Evolutionary conservation across 2,888 invertebrate genomes (phyloP).

Genomic region (Allophyes oxyacanthae): DNA sequence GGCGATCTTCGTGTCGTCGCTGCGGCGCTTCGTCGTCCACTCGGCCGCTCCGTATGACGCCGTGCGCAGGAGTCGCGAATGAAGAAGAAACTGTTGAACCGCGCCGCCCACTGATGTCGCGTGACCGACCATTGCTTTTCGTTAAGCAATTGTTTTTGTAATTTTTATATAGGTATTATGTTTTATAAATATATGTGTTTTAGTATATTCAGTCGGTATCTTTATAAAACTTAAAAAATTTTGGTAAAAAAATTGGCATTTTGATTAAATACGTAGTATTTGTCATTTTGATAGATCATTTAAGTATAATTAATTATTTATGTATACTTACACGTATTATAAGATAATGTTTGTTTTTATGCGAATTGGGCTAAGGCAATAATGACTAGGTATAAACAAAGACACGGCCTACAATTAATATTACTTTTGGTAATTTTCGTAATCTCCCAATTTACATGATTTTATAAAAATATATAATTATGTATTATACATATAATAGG

Average conservation of each 20-base stretch:
- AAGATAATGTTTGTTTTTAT: conserved; percentile 21
- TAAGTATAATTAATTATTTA: conserved; percentile 15
- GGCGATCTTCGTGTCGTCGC: conserved; percentile 72
- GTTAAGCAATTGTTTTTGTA: conserved; percentile 80
- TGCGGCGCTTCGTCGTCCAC: conserved; percentile 79
- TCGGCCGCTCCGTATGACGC: conserved; percentile 76
- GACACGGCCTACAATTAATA: conserved; percentile 53
- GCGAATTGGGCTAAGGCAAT: conserved; percentile 22
- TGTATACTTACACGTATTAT: conserved; percentile 10
- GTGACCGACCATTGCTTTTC: conserved; percentile 80
- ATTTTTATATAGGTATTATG: conserved; percentile 36
- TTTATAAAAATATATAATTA: conserved; percentile 60
- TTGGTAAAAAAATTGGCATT: conserved; percentile 25
- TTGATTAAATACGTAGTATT: conserved; percentile 23
- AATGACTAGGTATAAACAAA: conserved; percentile 25
- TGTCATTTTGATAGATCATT: conserved; percentile 23
- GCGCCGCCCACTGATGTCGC: conserved; percentile 70
- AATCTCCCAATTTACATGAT: conserved; percentile 64
- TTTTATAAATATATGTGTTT: conserved; percentile 36
- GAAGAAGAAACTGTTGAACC: background rate
- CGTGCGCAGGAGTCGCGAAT: conserved; percentile 61
- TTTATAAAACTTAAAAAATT: conserved; percentile 14
- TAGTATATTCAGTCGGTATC: conserved; percentile 38
- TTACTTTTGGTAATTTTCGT: conserved; percentile 61
- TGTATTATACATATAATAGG: conserved; percentile 55